A percentile compares a stretch with the other conserved stretches of the same genome.
phyloP scores from a whole-genome alignment of 2,113 vertebrate genomes.

The Myrmecobius fasciatus region DNA sequence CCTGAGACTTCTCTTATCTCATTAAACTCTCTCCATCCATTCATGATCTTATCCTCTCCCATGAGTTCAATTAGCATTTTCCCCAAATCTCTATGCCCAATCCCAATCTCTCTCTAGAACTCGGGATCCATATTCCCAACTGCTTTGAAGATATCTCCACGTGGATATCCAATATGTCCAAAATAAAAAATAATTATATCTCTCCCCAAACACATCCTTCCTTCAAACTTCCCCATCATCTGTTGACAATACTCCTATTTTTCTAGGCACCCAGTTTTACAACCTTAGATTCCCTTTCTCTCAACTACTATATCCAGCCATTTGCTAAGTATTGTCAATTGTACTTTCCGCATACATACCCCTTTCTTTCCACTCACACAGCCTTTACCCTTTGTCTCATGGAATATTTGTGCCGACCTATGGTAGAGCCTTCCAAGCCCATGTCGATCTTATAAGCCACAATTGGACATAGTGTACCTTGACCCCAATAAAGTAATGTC shows the following conservation, averaged over 20 bases:
- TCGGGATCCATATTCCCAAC: background rate
- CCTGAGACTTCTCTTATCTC: background rate
- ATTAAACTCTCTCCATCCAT: background rate
- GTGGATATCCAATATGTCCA: background rate
- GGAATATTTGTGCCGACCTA: background rate
- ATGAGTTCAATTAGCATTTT: background rate
- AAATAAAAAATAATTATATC: background rate
- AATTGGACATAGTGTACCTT: background rate
- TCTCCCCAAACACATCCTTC: background rate
- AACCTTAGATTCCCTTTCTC: background rate
- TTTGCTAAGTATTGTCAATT: background rate
- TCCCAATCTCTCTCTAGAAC: background rate
- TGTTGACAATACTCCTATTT: background rate
- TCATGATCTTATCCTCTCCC: background rate
- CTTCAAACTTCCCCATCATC: background rate
- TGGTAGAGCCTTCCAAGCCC: background rate
- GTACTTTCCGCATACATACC: background rate
- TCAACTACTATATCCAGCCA: background rate
- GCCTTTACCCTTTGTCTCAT: background rate
- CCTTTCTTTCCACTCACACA: background rate
- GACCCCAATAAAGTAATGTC: background rate
- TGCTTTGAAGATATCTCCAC: background rate
- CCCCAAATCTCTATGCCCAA: background rate
- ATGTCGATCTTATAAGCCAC: background rate
- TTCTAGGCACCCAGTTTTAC: background rate